Conservation (phyloP, 2,113 vertebrate species). For the Parotia lawesii region DNA sequence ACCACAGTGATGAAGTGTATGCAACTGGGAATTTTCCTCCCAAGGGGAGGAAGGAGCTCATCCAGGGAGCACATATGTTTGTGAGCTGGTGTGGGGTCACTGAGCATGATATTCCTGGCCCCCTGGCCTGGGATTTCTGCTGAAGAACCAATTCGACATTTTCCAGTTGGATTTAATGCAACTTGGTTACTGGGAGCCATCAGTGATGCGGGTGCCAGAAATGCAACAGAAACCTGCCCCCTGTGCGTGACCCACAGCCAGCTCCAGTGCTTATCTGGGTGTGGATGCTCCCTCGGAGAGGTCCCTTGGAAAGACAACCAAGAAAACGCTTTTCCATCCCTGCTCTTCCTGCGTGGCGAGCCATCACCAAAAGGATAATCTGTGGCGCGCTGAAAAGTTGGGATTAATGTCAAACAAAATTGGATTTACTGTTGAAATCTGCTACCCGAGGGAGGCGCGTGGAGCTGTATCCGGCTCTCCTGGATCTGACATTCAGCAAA, state of each 20-base stretch:
- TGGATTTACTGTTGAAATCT: slow-evolving; percentile 13
- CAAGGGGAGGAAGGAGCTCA: neutral
- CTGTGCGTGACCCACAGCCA: accelerated
- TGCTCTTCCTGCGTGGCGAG: accelerated
- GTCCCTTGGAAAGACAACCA: neutral
- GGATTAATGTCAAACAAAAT: slow-evolving; percentile 32
- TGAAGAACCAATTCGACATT: neutral
- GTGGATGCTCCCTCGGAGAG: accelerated
- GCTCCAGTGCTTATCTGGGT: accelerated
- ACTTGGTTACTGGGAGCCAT: no score
- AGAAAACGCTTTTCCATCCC: neutral
- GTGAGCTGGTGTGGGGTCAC: neutral
- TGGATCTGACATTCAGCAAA: neutral
- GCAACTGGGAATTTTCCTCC: neutral
- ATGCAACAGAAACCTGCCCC: accelerated
- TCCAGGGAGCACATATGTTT: neutral
- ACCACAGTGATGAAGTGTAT: neutral
- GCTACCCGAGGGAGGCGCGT: neutral
- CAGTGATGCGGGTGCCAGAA: neutral
- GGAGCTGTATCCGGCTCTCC: accelerated
- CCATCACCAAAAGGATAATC: neutral
- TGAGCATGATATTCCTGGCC: neutral
- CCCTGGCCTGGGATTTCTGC: neutral
- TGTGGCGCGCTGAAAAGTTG: neutral
- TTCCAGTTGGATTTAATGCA: neutral